Percentiles rank a stretch among this genome's conserved stretches.
phyloP scores from a whole-genome alignment of 1,140 invertebrate species.

The Diplogasteroides magnus region DNA sequence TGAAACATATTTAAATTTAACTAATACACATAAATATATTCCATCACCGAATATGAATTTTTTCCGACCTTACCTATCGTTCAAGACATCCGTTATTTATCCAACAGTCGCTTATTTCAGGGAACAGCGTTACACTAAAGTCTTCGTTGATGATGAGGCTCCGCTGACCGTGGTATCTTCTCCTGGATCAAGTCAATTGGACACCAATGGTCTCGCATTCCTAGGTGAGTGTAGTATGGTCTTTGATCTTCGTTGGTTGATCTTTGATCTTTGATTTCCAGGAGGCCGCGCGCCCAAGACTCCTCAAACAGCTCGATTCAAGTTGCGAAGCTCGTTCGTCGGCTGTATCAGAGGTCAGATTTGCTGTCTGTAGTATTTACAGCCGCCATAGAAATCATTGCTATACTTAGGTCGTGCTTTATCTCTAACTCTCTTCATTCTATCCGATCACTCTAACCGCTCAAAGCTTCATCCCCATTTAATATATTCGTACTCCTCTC shows the following conservation, averaged over 20 bases:
- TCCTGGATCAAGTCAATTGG: constrained; percentile 17
- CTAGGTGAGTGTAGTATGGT: constrained; percentile 17
- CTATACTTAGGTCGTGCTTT: too few relatives aligned
- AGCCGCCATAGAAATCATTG: too few relatives aligned
- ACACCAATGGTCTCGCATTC: constrained; percentile 22
- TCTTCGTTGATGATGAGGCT: constrained; percentile 14
- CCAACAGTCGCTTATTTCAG: constrained; percentile 15
- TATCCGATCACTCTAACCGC: too few relatives aligned
- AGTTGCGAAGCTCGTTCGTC: background rate
- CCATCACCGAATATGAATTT: too few relatives aligned
- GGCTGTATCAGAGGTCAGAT: background rate
- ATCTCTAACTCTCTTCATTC: background rate
- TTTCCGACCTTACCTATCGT: too few relatives aligned
- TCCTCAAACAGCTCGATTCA: background rate
- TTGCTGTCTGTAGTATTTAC: too few relatives aligned
- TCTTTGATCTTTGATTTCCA: background rate
- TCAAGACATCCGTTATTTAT: too few relatives aligned
- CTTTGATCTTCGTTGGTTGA: background rate
- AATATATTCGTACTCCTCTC: too few relatives aligned
- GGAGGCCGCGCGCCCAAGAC: background rate
- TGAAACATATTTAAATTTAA: too few relatives aligned
- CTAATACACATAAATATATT: too few relatives aligned
- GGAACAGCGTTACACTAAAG: constrained; percentile 9
- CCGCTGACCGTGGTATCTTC: constrained; percentile 14
- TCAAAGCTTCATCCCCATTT: too few relatives aligned